Evolutionary conservation across 35 echinoderm and acorn worm species (phyloP), one percentile per base, ranked within the genome.

Genomic region (Amphiura filiformis): DNA sequence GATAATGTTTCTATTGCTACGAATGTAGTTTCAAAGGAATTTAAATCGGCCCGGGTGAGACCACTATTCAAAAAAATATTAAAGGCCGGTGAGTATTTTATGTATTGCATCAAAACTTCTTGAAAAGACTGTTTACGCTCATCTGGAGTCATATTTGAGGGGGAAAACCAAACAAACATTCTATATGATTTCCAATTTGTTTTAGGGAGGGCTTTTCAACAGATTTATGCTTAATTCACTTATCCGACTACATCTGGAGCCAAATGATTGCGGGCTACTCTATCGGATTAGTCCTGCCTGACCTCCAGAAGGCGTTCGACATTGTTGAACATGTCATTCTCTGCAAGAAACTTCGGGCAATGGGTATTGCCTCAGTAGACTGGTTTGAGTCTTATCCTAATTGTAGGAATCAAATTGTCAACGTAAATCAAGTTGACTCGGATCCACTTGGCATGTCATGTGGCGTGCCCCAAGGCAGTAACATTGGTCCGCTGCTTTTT

Each of bases 251-350:
- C 41, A 47, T 47, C 17, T 17, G 41, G 17, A 47, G 17, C 17
- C 41, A 47, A 17, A 47, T 4, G 41, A 9, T 17, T 47, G 41
- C 17, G 41, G n/a, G 41, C 41, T 9, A 47, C n/a, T 47, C 4
- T 17, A 47, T 17, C 17, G 41, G 41, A n/a, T 47, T 47, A 9
- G 41, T 47, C 41, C 41, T 47, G 41, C 41, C 17, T 47, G 41
- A 47, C 17, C 34, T 77, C 34, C 78, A 34, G 34, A 80, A 7
- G 38, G 15, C 78, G 17, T 80, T 36, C 34, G 75, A 36, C 38
- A 80, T 5, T 80, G 78, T 80, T 22, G 78, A 80, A 12, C 34
- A 80, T 80, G 78, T 22, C 34, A 80, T 80, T 37, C 78, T 80
- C 28, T 80, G 78, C 26, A 80, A 39, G 17, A 80, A 80, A 80